phyloP scores from a whole-genome alignment of 2,113 vertebrate species.

The Xyliphius kryptos region DNA sequence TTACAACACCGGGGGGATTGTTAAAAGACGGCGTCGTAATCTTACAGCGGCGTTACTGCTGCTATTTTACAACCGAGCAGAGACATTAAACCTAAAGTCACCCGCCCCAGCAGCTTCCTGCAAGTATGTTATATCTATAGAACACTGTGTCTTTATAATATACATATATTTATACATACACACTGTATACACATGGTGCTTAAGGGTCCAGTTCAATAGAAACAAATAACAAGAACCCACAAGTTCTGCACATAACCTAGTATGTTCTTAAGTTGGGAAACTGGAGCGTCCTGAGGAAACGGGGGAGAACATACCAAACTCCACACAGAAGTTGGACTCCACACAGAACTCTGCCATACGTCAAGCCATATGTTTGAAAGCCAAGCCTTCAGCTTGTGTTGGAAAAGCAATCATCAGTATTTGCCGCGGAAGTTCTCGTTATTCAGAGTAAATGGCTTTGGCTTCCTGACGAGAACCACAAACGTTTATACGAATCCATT shows the following conservation, averaged over 20 bases:
- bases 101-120: not conserved
- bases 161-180: not conserved
- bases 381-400: not conserved
- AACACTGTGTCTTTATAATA: too few species aligned
- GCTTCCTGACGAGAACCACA: slow-evolving; percentile 20
- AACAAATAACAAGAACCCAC: too few species aligned
- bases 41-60: not conserved
- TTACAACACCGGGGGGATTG: not conserved
- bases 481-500: slow-evolving; percentile 32
- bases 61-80: not conserved
- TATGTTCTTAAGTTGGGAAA: too few species aligned
- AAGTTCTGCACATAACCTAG: too few species aligned
- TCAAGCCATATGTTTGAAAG: too few species aligned
- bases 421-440: not conserved
- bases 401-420: not conserved
- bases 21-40: not conserved
- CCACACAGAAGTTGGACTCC: too few species aligned
- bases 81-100: not conserved
- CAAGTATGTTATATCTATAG: too few species aligned
- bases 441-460: slow-evolving; percentile 21
- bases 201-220: too few species aligned
- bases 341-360: too few species aligned
- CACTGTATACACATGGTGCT: too few species aligned
- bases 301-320: too few species aligned
- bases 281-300: too few species aligned